phyloP scores from a whole-genome alignment of 92 coral and sea anemone species.

The Chrysogorgia sp. region DNA sequence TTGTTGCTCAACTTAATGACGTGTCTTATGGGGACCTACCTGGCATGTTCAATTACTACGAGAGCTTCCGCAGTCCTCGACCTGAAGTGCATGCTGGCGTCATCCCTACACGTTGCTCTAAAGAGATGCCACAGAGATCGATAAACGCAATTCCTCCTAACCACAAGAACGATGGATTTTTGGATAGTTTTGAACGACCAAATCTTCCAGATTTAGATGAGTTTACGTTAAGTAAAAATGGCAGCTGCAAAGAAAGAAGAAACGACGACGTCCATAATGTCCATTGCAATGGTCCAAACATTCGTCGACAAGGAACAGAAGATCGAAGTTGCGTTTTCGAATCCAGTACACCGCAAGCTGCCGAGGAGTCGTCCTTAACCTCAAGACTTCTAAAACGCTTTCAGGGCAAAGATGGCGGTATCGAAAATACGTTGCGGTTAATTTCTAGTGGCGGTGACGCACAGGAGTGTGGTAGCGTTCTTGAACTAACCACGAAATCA shows the following conservation, averaged over 20 bases:
- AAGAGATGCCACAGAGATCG: not conserved
- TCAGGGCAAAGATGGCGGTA: not conserved
- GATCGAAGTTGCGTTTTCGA: not conserved
- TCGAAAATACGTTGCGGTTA: slow-evolving; percentile 22
- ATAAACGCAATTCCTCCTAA: not conserved
- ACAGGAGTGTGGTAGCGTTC: not conserved
- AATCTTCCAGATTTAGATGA: not conserved
- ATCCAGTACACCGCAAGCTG: slow-evolving; percentile 6
- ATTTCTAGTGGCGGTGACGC: slow-evolving; percentile 24
- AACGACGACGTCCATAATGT: not conserved
- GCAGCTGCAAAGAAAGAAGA: not conserved
- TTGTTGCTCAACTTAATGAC: slow-evolving; percentile 22
- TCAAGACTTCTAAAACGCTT: slow-evolving; percentile 30
- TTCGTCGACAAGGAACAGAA: not conserved
- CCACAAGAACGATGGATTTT: not conserved
- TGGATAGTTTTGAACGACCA: not conserved
- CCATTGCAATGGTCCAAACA: not conserved
- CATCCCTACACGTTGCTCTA: not conserved
- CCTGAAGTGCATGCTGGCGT: not conserved
- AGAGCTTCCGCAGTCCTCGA: not conserved
- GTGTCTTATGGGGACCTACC: not conserved
- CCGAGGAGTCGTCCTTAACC: slow-evolving; percentile 11
- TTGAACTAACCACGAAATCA: not conserved
- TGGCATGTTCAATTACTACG: not conserved
- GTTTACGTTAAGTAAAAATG: too few relatives aligned